These are phyloP conservation scores for Nephotettix cincticeps DNA, from an alignment of 1,140 invertebrate genomes.

Conservation along the genomic window DNA sequence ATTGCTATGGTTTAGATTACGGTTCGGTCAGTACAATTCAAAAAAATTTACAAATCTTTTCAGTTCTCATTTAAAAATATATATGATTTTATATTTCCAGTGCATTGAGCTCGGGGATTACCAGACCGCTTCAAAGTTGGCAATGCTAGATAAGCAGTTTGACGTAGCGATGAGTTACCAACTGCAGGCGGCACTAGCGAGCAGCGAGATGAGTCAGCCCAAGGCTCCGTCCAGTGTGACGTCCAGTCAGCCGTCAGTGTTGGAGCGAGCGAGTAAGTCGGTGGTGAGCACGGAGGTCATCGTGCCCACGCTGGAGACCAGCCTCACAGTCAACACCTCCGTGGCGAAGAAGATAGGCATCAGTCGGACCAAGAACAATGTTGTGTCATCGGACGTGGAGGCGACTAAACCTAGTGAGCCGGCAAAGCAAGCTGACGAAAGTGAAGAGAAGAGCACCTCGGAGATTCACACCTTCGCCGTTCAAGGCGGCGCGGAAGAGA, in stretches of 20 bases:
- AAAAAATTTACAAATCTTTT: no score
- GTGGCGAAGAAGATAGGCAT: constrained; percentile 45
- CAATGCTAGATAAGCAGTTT: constrained; percentile 48
- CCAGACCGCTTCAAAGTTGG: constrained; percentile 47
- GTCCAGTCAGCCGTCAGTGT: background rate
- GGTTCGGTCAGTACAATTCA: constrained; percentile 3
- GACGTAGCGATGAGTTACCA: constrained; percentile 49
- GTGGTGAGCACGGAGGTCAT: constrained; percentile 24
- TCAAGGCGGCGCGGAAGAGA: constrained; percentile 52
- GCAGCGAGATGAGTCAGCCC: constrained; percentile 1
- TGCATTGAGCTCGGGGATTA: constrained; percentile 50
- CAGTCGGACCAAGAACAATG: constrained; percentile 40
- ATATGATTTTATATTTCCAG: no score
- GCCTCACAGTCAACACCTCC: constrained; percentile 46
- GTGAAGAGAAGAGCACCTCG: constrained; percentile 17
- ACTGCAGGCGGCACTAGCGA: constrained; percentile 37
- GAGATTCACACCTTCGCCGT: constrained; percentile 52
- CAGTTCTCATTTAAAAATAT: no score
- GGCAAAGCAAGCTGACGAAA: background rate
- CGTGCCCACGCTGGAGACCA: constrained; percentile 44
- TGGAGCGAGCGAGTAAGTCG: constrained; percentile 19
- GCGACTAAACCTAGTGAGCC: background rate
- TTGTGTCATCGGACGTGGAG: background rate
- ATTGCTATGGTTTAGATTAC: constrained; percentile 13
- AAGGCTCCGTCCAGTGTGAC: background rate